Evolutionary conservation across 2,113 vertebrate genomes (phyloP).

Genomic region (Dolichallabes microphthalmus): DNA sequence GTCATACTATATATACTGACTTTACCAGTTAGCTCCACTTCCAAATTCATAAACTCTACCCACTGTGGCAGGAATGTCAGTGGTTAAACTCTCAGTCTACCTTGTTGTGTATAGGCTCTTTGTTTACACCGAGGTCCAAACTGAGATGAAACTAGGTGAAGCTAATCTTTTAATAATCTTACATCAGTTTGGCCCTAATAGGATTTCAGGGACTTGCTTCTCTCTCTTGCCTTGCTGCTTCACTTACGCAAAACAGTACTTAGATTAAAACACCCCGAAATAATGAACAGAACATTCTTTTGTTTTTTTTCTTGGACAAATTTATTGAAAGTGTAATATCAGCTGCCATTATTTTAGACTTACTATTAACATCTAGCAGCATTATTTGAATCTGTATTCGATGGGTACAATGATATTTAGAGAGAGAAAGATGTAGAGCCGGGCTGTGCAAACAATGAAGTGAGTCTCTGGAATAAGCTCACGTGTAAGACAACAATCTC

Average conservation of each 20-base stretch:
- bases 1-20: background rate
- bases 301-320: background rate
- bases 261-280: constrained; percentile 28
- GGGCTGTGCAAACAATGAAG: background rate
- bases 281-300: constrained; percentile 5
- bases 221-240: constrained; percentile 27
- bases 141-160: constrained; percentile 67
- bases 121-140: constrained; percentile 65
- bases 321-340: constrained; percentile 10
- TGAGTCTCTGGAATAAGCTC: background rate
- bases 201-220: constrained; percentile 55
- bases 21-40: background rate
- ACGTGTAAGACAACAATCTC: background rate
- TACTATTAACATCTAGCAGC: background rate
- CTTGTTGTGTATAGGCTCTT: constrained; percentile 55
- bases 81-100: constrained; percentile 51
- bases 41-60: background rate
- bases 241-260: constrained; percentile 23
- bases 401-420: background rate
- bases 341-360: background rate
- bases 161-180: constrained; percentile 78
- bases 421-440: background rate
- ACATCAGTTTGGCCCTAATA: constrained; percentile 59
- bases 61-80: constrained; percentile 6
- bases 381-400: background rate